These are phyloP conservation scores for Chrysogorgia sp. DNA, from an alignment of 92 coral and sea anemone species.

Conservation along the genomic window DNA sequence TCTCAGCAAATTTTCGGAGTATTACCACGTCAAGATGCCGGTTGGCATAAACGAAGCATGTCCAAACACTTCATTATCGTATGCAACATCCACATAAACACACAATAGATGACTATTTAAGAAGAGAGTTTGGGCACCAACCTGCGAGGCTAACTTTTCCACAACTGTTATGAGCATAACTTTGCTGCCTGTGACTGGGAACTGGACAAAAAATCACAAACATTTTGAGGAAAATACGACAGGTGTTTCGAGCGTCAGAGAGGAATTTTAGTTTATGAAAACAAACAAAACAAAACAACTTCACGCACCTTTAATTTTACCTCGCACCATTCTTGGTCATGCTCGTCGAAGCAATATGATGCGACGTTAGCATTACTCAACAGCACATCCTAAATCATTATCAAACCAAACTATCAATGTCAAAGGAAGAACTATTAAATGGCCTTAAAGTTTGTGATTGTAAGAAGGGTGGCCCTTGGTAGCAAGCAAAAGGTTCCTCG, in stretches of 20 bases:
- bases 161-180: conserved; percentile 72
- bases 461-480: too few species aligned
- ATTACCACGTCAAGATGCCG: too few species aligned
- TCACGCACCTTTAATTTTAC: conserved; percentile 70
- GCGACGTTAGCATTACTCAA: conserved; percentile 66
- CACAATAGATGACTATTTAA: too few species aligned
- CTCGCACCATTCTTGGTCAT: conserved; percentile 88
- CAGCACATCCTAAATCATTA: conserved; percentile 65
- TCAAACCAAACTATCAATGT: background rate
- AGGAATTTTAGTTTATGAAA: background rate
- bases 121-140: conserved; percentile 27
- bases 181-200: conserved; percentile 81
- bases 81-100: too few species aligned
- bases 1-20: too few species aligned
- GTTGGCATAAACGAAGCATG: too few species aligned
- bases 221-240: background rate
- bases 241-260: too few species aligned
- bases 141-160: conserved; percentile 88
- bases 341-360: conserved; percentile 71
- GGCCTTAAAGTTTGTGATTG: too few species aligned
- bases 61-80: too few species aligned
- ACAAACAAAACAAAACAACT: background rate
- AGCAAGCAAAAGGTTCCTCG: too few species aligned
- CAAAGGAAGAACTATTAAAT: background rate
- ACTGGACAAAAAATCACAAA: conserved; percentile 52